Base-by-base conservation (phyloP, 2,113 vertebrate genomes). In the Atlantisia rogersi region DNA sequence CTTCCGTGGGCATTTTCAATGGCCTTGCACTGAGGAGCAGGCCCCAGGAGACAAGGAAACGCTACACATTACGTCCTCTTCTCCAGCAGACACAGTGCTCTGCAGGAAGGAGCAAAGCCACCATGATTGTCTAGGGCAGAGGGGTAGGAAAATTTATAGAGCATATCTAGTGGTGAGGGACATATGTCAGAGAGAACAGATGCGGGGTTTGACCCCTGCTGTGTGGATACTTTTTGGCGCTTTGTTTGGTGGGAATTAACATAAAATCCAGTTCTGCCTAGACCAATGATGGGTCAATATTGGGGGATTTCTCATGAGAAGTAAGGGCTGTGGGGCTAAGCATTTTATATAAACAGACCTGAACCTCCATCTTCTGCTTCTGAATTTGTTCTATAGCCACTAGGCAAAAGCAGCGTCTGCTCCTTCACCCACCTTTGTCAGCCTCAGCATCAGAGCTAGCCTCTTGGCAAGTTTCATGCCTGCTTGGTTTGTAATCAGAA, bases 61-160 rank as follows among this genome's bases (percentile, higher is more conserved):
- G 50, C 53, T 5, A 3, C 3, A 0, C 1, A 2, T 11, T 3
- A 0, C 24, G 0, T 9, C 50, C 39, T 48, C 22, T 44, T 29
- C 25, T 44, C 56, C 68, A 37, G 52, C 21, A 5, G 53, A 3
- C 6, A 0, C 39, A 4, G 42, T 3, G 2, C 55, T 69, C 82
- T 2, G 3, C 20, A 25, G 42, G n/a, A 17, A n/a, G 46, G n/a
- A 81, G n/a, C 39, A 48, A 50, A 76, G 26, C 50, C 5, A 0
- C 11, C 26, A 0, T 6, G 12, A 28, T 58, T 24, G 6, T 8
- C 26, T 17, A 8, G 29, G 76, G 40, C 53, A 68, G 71, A 62
- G 65, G 37, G 52, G 48, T 35, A 25, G 2, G 3, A 53, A 86
- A 58, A 2, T 44, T 53, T 53, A 2, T 39, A 11, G 56, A 68